These are phyloP conservation scores for Xylocopa sonorina DNA, from an alignment of 1,140 invertebrate genomes.

Conservation along the genomic window DNA sequence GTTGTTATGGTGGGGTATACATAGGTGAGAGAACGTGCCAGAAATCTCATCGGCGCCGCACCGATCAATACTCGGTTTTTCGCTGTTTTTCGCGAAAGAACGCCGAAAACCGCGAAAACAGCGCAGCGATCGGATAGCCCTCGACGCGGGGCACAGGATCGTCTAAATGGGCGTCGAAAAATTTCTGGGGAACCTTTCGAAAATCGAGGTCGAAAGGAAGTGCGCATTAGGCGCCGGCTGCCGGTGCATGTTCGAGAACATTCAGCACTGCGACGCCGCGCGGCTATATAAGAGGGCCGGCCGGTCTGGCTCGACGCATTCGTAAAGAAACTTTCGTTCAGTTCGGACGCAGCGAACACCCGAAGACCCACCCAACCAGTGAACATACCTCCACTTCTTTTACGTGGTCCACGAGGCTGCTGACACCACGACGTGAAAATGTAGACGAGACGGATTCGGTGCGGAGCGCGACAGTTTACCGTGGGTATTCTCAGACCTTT, in stretches of 20 bases:
- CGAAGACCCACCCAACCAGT: slow-evolving; percentile 66
- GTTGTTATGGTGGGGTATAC: slow-evolving; percentile 67
- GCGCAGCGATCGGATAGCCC: not conserved
- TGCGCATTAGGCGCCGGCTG: slow-evolving; percentile 42
- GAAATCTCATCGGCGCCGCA: slow-evolving; percentile 70
- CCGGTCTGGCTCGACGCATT: slow-evolving; percentile 70
- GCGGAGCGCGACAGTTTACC: slow-evolving; percentile 79
- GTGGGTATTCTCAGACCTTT: slow-evolving; percentile 68
- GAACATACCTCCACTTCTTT: slow-evolving; percentile 58
- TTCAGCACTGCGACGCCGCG: slow-evolving; percentile 70
- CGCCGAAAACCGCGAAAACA: not conserved
- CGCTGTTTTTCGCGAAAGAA: slow-evolving; percentile 24
- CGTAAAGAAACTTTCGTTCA: slow-evolving; percentile 74
- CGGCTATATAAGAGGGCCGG: slow-evolving; percentile 74
- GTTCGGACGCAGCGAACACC: slow-evolving; percentile 68
- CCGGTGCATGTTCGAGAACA: slow-evolving; percentile 67
- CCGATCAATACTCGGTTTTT: slow-evolving; percentile 74
- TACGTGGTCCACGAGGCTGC: slow-evolving; percentile 57
- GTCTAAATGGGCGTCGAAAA: accelerated
- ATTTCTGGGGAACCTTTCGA: not conserved
- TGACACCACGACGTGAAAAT: slow-evolving; percentile 71
- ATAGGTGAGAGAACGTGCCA: slow-evolving; percentile 74
- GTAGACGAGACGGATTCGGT: slow-evolving; percentile 73
- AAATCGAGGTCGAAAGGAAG: not conserved
- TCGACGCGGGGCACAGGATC: not conserved